phyloP scores from a whole-genome alignment of 1,140 invertebrate species.

The Leguminivora glycinivorella region DNA sequence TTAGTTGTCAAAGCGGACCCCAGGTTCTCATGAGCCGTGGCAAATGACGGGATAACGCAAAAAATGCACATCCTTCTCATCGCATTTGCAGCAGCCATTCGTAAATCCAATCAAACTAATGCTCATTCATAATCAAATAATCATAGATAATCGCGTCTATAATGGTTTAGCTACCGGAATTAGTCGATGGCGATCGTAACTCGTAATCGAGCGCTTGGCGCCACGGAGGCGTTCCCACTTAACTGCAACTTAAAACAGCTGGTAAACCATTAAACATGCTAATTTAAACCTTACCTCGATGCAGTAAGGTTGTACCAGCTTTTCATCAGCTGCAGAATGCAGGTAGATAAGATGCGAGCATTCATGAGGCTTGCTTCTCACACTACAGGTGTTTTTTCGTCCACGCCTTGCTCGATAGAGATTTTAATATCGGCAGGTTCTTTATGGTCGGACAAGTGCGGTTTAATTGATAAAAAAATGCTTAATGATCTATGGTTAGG shows the following conservation, averaged over 20 bases:
- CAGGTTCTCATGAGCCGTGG: no score
- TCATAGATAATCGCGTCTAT: conserved; percentile 59
- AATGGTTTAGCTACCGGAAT: conserved; percentile 72
- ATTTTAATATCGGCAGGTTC: conserved; percentile 47
- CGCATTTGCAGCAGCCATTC: conserved; percentile 11
- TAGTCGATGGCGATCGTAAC: conserved; percentile 74
- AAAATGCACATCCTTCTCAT: neutral
- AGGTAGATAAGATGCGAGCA: conserved; percentile 32
- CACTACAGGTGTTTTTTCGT: conserved; percentile 66
- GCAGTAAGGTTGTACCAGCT: neutral
- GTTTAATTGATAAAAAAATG: conserved; percentile 8
- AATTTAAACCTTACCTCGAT: conserved; percentile 44
- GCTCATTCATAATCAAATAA: conserved; percentile 51
- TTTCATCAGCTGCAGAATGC: neutral
- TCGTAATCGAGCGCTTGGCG: conserved; percentile 69
- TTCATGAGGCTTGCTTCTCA: conserved; percentile 52
- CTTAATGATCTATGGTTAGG: neutral
- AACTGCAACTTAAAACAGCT: conserved; percentile 32
- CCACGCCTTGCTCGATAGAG: conserved; percentile 55
- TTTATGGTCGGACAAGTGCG: conserved; percentile 26
- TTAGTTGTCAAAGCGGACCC: no score
- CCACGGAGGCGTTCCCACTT: conserved; percentile 61
- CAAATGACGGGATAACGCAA: no score
- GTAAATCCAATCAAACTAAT: conserved; percentile 30
- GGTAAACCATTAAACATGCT: conserved; percentile 30